A percentile compares a stretch with the other conserved stretches of the same genome.
phyloP scores from a whole-genome alignment of 2,888 invertebrate genomes.

The Xanthorhoe spadicearia region DNA sequence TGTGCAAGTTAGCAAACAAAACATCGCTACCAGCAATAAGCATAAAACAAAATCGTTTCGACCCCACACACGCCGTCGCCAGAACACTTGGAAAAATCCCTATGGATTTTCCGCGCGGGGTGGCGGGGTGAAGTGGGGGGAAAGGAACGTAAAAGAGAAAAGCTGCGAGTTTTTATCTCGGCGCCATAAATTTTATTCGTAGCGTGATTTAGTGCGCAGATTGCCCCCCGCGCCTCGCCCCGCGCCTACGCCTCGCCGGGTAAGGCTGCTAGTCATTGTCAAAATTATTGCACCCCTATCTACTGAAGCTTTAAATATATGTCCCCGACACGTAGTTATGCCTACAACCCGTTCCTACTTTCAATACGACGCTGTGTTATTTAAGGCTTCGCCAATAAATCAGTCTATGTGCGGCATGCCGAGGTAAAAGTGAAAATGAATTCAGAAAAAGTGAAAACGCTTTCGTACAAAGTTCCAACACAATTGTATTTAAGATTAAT shows the following conservation, averaged over 20 bases:
- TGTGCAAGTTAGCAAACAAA: slow-evolving; percentile 82
- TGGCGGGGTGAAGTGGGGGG: slow-evolving; percentile 59
- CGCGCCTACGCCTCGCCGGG: slow-evolving; percentile 82
- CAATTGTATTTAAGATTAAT: slow-evolving; percentile 41
- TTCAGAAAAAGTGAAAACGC: slow-evolving; percentile 41
- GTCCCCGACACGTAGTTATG: slow-evolving; percentile 79
- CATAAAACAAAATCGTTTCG: slow-evolving; percentile 84
- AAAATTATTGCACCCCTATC: slow-evolving; percentile 86
- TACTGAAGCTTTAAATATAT: slow-evolving; percentile 85
- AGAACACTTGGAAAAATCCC: slow-evolving; percentile 85
- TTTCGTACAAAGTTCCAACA: slow-evolving; percentile 30
- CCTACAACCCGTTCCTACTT: slow-evolving; percentile 75
- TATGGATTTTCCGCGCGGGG: slow-evolving; percentile 82
- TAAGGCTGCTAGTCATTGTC: slow-evolving; percentile 85
- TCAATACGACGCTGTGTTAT: slow-evolving; percentile 49
- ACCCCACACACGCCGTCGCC: slow-evolving; percentile 82
- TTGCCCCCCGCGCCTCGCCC: slow-evolving; percentile 78
- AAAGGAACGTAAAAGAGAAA: slow-evolving; percentile 86
- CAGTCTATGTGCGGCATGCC: slow-evolving; percentile 26
- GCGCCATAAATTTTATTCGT: slow-evolving; percentile 86
- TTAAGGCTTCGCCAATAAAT: slow-evolving; percentile 38
- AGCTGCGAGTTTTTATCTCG: slow-evolving; percentile 87
- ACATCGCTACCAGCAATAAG: slow-evolving; percentile 82
- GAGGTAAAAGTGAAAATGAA: slow-evolving; percentile 48
- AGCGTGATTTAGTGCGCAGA: slow-evolving; percentile 86